Evolutionary conservation across 1,140 invertebrate species (phyloP).

Genomic region (Cydia amplana): DNA sequence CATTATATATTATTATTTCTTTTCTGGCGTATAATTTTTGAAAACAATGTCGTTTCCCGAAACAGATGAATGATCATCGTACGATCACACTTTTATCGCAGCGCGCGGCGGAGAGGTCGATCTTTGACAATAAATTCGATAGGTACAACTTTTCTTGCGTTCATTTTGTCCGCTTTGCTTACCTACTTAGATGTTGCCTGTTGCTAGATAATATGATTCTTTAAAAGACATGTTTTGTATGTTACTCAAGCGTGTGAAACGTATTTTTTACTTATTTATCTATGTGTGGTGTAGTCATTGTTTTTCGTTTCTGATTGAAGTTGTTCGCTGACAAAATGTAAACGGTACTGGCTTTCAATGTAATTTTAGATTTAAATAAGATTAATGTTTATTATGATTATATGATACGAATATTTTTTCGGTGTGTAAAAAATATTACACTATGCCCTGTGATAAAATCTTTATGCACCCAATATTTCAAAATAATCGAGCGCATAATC

Average conservation of each 20-base stretch:
- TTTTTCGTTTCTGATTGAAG: slow-evolving; percentile 3
- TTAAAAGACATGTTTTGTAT: slow-evolving; percentile 24
- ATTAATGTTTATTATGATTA: background rate
- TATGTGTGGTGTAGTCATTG: slow-evolving; percentile 15
- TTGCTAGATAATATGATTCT: slow-evolving; percentile 9
- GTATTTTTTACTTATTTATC: slow-evolving; percentile 7
- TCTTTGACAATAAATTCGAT: slow-evolving; percentile 30
- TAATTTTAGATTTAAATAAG: slow-evolving; percentile 24
- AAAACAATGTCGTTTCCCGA: background rate
- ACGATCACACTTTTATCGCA: background rate
- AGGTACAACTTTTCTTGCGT: slow-evolving; percentile 17
- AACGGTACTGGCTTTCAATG: background rate
- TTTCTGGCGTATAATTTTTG: background rate
- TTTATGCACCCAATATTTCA: slow-evolving; percentile 48
- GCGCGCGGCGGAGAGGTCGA: slow-evolving; percentile 14
- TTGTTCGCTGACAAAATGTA: background rate
- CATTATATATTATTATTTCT: background rate
- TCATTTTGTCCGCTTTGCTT: background rate
- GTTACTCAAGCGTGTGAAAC: background rate
- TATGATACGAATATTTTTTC: slow-evolving; percentile 38
- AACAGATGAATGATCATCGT: background rate
- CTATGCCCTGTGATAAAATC: slow-evolving; percentile 53
- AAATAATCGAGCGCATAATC: background rate
- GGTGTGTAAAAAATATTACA: slow-evolving; percentile 43
- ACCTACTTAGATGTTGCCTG: background rate